phyloP scores from a whole-genome alignment of 1,140 invertebrate genomes.

The Scylla paramamosain region DNA sequence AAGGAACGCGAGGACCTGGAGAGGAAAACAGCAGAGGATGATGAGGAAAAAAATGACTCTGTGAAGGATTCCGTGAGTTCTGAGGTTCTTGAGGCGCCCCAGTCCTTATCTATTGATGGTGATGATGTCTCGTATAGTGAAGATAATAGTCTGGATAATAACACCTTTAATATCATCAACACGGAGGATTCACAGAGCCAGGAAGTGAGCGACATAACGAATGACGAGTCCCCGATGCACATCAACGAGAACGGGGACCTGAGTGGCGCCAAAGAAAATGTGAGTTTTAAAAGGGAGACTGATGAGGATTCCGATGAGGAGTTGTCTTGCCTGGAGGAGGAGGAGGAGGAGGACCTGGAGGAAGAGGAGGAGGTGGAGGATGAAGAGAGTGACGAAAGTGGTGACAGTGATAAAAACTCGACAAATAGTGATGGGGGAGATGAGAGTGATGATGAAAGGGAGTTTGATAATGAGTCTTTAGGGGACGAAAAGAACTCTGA shows the following conservation, averaged over 20 bases:
- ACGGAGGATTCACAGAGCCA: constrained; percentile 74
- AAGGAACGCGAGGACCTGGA: constrained; percentile 48
- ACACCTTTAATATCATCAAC: constrained; percentile 72
- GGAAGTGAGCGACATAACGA: constrained; percentile 67
- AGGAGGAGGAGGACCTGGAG: constrained; percentile 47
- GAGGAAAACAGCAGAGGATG: constrained; percentile 27
- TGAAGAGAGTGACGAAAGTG: constrained; percentile 30
- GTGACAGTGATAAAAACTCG: constrained; percentile 51
- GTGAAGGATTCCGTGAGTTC: constrained; percentile 35
- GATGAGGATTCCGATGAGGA: constrained; percentile 56
- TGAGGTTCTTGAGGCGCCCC: constrained; percentile 42
- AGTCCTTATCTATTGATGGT: neutral
- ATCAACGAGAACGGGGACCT: constrained; percentile 38
- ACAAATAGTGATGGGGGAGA: constrained; percentile 55
- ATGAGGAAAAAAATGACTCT: constrained; percentile 57
- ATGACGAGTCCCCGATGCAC: constrained; percentile 54
- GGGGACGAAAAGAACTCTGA: constrained; percentile 38
- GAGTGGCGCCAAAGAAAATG: constrained; percentile 49
- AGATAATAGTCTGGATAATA: constrained; percentile 70
- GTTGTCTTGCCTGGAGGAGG: constrained; percentile 52
- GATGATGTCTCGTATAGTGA: constrained; percentile 68
- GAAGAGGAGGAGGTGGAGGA: constrained; percentile 40
- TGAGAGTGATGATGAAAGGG: constrained; percentile 65
- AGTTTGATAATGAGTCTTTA: constrained; percentile 67
- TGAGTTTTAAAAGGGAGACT: constrained; percentile 16